phyloP scores from a whole-genome alignment of 2,113 vertebrate genomes.

The Gasterosteus aculeatus region DNA sequence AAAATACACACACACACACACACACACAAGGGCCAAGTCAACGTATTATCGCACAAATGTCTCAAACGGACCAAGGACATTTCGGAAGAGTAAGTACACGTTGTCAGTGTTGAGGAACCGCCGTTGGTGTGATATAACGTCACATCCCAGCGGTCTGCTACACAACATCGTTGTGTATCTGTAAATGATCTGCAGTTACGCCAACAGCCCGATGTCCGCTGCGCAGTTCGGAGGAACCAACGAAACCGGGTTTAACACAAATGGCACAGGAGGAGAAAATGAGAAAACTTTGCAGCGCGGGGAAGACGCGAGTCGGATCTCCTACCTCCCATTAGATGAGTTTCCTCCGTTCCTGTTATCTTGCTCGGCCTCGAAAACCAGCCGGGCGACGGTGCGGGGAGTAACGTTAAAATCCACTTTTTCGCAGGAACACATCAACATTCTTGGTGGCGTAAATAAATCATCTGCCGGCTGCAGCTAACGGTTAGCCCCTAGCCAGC shows the following conservation, averaged over 20 bases:
- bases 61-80: neutral
- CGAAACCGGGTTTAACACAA: neutral
- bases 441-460: conserved; percentile 39
- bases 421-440: conserved; percentile 83
- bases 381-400: conserved; percentile 77
- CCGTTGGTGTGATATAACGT: neutral
- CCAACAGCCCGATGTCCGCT: neutral
- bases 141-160: neutral
- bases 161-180: neutral
- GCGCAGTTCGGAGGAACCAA: neutral
- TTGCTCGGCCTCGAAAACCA: conserved; percentile 81
- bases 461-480: conserved; percentile 59
- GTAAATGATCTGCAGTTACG: neutral
- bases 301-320: neutral
- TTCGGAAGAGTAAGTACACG: neutral
- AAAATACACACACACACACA: neutral
- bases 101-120: neutral
- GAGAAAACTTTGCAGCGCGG: neutral
- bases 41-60: neutral
- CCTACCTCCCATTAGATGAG: conserved; percentile 85
- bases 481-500: conserved; percentile 38
- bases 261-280: neutral
- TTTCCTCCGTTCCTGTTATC: conserved; percentile 77
- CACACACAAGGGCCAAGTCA: neutral
- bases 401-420: conserved; percentile 81